phyloP scores from a whole-genome alignment of 1,140 invertebrate genomes.

The Druon quercuslanigerum region DNA sequence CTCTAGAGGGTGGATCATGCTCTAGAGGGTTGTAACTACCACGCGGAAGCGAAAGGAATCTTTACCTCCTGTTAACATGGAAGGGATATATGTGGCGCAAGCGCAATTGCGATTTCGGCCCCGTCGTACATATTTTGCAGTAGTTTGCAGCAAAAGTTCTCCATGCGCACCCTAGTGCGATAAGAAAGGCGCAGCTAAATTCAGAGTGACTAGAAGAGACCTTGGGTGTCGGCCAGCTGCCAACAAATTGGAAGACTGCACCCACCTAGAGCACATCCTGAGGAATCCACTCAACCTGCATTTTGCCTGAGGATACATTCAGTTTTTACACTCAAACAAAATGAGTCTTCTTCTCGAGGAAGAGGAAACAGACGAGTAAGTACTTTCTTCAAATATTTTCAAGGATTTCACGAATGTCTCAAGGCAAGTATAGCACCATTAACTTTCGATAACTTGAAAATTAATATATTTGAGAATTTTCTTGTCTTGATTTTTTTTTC shows the following conservation, averaged over 20 bases:
- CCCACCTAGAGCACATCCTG: neutral
- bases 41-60: constrained; percentile 41
- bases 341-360: constrained; percentile 66
- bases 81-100: constrained; percentile 29
- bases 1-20: constrained; percentile 1
- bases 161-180: constrained; percentile 11
- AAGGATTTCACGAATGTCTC: neutral
- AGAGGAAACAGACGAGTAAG: constrained; percentile 67
- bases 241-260: constrained; percentile 11
- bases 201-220: neutral
- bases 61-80: constrained; percentile 36
- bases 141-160: neutral
- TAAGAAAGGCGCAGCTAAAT: constrained; percentile 11
- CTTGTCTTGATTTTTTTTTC: too few species aligned
- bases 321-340: neutral
- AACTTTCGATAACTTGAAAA: too few species aligned
- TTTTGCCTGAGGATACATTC: neutral
- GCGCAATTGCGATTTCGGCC: constrained; percentile 30
- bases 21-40: neutral
- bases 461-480: too few species aligned
- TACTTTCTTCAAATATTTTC: constrained; percentile 27
- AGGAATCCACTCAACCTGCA: constrained; percentile 9
- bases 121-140: neutral
- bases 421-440: neutral
- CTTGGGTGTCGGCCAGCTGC: constrained; percentile 24